Conservation (phyloP, 2,888 invertebrate genomes). For the Stenolophus ochropezus region DNA sequence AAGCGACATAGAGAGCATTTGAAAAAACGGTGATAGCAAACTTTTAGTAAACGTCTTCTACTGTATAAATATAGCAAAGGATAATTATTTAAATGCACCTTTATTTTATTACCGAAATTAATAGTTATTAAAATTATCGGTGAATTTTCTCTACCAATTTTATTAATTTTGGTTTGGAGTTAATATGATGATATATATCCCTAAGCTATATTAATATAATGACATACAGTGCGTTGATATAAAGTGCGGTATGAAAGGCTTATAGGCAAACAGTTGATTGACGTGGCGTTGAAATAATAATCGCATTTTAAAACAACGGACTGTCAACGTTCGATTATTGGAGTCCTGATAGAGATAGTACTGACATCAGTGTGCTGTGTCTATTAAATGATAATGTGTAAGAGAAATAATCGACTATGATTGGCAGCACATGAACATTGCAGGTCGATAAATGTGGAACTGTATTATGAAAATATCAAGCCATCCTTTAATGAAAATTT, state of each 20-base stretch:
- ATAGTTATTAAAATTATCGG: too few species aligned
- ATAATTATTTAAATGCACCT: too few species aligned
- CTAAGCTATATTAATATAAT: background rate
- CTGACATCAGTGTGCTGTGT: constrained; percentile 28
- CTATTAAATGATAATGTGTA: constrained; percentile 42
- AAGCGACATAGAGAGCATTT: too few species aligned
- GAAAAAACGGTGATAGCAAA: too few species aligned
- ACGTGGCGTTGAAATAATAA: constrained; percentile 25
- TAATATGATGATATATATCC: too few species aligned
- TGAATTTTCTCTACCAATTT: too few species aligned
- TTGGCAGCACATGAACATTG: constrained; percentile 29
- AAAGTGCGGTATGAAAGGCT: background rate
- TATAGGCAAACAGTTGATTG: background rate
- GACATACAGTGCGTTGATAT: background rate
- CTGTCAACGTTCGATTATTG: constrained; percentile 31
- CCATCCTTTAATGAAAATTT: background rate
- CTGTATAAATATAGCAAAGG: too few species aligned
- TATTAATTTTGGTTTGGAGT: too few species aligned
- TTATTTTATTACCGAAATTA: too few species aligned
- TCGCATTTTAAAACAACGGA: constrained; percentile 38
- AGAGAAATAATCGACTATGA: constrained; percentile 49
- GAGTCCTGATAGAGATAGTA: constrained; percentile 37
- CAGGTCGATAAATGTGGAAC: constrained; percentile 12
- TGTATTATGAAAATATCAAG: constrained; percentile 1
- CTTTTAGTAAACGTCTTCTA: too few species aligned